Evolutionary conservation across 2,888 invertebrate species (phyloP), one percentile per base, ranked within the genome.

Genomic region (Axea sp.): DNA sequence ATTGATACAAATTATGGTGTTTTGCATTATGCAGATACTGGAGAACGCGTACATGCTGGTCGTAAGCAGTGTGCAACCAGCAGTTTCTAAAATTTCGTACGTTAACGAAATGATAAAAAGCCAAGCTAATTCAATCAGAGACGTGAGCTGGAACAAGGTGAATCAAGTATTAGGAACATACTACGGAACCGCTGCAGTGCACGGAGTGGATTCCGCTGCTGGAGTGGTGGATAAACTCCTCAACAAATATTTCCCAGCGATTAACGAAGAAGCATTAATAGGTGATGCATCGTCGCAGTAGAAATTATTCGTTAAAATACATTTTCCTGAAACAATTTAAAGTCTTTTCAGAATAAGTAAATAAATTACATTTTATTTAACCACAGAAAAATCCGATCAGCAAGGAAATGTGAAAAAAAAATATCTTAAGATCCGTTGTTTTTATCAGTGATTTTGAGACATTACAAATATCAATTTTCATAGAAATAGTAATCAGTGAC

Each of bases 241-340:
- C 5, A 94, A 95, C 86, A 92, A 92, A 82, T 94, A 94, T 85
- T 90, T 95, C 76, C 95, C 92, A 12, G 88, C 90, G 86, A 78
- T 88, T 84, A 68, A 31, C 31, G 75, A 80, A 9, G 83, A 83
- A 35, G 6, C 74, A 8, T 15, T 47, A 2, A 26, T 57, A 31
- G 78, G 83, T 83, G n/a, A n/a, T n/a, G n/a, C n/a, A n/a, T n/a
- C n/a, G n/a, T n/a, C n/a, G n/a, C n/a, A n/a, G n/a, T n/a, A n/a
- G n/a, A n/a, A n/a, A n/a, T n/a, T n/a, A n/a, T n/a, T n/a, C n/a
- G n/a, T n/a, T n/a, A n/a, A n/a, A n/a, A n/a, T n/a, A n/a, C n/a
- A n/a, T n/a, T n/a, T n/a, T n/a, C n/a, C n/a, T n/a, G n/a, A n/a
- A n/a, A n/a, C n/a, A n/a, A n/a, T n/a, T n/a, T n/a, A n/a, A n/a